Evolutionary conservation across 2,113 vertebrate genomes (phyloP).

Genomic region (Geothlypis trichas): DNA sequence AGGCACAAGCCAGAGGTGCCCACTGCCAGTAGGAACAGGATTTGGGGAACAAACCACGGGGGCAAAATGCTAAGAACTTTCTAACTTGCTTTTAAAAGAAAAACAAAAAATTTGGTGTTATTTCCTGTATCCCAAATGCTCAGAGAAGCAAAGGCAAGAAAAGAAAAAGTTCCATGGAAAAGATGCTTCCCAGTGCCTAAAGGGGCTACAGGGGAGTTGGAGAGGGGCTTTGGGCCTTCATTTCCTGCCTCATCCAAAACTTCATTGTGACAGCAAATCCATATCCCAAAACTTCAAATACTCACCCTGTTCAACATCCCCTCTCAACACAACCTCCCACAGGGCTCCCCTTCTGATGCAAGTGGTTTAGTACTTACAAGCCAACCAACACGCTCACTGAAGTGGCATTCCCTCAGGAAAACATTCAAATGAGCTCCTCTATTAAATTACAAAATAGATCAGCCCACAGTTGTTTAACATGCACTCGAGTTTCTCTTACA

Average conservation of each 20-base stretch:
- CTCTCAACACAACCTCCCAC: background rate
- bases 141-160: background rate
- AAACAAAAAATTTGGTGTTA: background rate
- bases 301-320: background rate
- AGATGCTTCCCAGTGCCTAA: background rate
- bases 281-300: background rate
- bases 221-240: background rate
- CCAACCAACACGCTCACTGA: background rate
- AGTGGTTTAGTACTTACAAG: background rate
- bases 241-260: background rate
- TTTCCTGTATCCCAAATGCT: background rate
- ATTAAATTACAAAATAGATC: background rate
- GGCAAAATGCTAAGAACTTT: background rate
- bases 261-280: background rate
- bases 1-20: background rate
- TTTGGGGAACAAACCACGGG: background rate
- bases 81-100: background rate
- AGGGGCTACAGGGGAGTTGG: background rate
- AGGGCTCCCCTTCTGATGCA: background rate
- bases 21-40: rapidly evolving
- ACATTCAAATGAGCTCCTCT: background rate
- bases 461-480: conserved; percentile 8
- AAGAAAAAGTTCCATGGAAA: background rate
- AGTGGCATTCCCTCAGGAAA: background rate
- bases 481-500: background rate